Conservation (phyloP, 2,888 invertebrate species). For the Rutpela maculata region DNA sequence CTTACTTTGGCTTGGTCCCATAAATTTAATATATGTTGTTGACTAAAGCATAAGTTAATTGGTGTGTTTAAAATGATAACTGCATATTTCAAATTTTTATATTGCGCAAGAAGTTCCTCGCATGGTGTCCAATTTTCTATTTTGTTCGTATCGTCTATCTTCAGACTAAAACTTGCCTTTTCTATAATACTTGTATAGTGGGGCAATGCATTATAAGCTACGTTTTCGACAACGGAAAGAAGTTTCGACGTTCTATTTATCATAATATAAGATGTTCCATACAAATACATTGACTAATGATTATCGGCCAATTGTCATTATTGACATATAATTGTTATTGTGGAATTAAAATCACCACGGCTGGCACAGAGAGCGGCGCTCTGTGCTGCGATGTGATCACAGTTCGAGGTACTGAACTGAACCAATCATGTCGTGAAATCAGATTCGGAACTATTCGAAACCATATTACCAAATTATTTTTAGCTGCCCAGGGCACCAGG, state of each 20-base stretch:
- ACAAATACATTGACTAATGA: too few species aligned
- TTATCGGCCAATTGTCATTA: neutral
- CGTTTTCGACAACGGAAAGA: neutral
- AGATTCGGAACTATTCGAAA: too few species aligned
- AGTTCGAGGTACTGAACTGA: too few species aligned
- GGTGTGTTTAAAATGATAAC: slow-evolving; percentile 82
- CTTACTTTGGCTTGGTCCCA: slow-evolving; percentile 84
- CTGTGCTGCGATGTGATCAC: too few species aligned
- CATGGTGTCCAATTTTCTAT: slow-evolving; percentile 62
- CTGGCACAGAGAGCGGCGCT: too few species aligned
- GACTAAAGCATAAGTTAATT: slow-evolving; percentile 74
- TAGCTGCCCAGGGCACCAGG: too few species aligned
- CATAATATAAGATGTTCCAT: neutral
- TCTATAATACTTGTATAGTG: neutral
- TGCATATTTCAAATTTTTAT: slow-evolving; percentile 75
- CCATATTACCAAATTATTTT: too few species aligned
- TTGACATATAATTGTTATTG: too few species aligned
- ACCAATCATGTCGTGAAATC: too few species aligned
- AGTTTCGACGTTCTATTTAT: neutral
- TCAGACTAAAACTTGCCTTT: neutral
- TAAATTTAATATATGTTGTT: slow-evolving; percentile 75
- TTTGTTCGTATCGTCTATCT: neutral
- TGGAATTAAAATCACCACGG: too few species aligned
- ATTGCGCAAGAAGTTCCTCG: slow-evolving; percentile 56
- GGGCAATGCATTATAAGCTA: neutral